Evolutionary conservation across 2,888 invertebrate species (phyloP), one percentile per base, ranked within the genome.

Genomic region (Cantharis flavilabris): DNA sequence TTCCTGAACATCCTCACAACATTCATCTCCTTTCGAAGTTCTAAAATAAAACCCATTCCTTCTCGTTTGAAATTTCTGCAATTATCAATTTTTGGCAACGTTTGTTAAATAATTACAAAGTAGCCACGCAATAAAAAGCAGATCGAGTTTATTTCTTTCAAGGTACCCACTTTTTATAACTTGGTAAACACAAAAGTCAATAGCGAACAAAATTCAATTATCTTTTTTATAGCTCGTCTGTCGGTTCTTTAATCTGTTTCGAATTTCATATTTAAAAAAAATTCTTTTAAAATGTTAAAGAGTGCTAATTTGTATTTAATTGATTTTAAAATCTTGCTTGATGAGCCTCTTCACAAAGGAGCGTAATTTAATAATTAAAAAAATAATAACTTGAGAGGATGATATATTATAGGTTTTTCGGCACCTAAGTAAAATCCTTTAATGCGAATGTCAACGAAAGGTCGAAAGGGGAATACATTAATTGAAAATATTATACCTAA

Each of bases 1-100:
- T 78, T 82, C 81, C 82, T 83, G 82, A 82, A 83, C 84, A 84
- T 82, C 84, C 83, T 82, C 84, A 82, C 49, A 49, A 49, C 49
- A 49, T 49, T 49, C 49, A n/a, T 49, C 49, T 49, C 49, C n/a
- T n/a, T 7, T 49, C 49, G 49, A 49, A n/a, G 49, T n/a, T 49
- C n/a, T 7, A 9, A 33, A 49, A 49, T 49, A n/a, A 49, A 49
- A 49, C n/a, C n/a, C n/a, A 49, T 49, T 49, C 49, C 49, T 49
- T 49, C 49, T 49, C 49, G n/a, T 49, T 49, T 49, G 5, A 49
- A 49, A 49, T 49, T 49, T 49, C n/a, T 49, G 2, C 49, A 49
- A 49, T 49, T n/a, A 49, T n/a, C 49, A 49, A 49, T 49, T 49
- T 49, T 49, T n/a, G 49, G 49, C 13, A 49, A n/a, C 49, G 49